Conservation (phyloP, 2,113 vertebrate species). For the Grammomys dolichurus region DNA sequence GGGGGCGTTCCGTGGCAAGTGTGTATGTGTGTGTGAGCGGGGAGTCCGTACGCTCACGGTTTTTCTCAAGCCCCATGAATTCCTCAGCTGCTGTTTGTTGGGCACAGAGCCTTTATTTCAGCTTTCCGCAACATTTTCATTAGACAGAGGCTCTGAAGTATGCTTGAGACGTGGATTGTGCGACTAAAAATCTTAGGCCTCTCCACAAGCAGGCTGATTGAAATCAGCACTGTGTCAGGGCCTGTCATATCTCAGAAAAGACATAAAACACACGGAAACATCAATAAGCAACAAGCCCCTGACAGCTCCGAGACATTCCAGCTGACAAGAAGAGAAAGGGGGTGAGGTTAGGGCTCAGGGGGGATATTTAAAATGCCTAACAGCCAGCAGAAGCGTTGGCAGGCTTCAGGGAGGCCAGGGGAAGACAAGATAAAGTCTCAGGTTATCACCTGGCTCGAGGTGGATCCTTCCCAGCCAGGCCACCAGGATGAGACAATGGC, state of each 20-base stretch:
- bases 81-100: conserved; percentile 89
- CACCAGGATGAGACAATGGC: conserved; percentile 88
- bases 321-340: conserved; percentile 94
- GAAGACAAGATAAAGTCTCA: conserved; percentile 99
- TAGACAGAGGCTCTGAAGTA: conserved; percentile 90
- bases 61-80: conserved; percentile 88
- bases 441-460: conserved; percentile 98
- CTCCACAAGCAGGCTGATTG: conserved; percentile 95
- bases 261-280: conserved; percentile 99
- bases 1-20: neutral
- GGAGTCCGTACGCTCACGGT: neutral
- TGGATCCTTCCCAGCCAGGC: conserved; percentile 91
- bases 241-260: conserved; percentile 97
- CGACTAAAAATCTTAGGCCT: conserved; percentile 87
- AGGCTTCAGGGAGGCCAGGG: conserved; percentile 93
- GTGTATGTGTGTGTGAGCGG: neutral
- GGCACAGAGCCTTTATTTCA: conserved; percentile 89
- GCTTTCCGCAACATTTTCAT: conserved; percentile 96
- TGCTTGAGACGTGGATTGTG: conserved; percentile 85
- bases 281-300: conserved; percentile 99
- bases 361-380: conserved; percentile 94
- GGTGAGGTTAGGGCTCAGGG: conserved; percentile 97
- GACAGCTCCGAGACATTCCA: conserved; percentile 96
- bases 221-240: conserved; percentile 98
- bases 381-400: conserved; percentile 95